Conservation (phyloP, 2,797 vertebrate genomes). For the Cephalopachus bancanus region DNA sequence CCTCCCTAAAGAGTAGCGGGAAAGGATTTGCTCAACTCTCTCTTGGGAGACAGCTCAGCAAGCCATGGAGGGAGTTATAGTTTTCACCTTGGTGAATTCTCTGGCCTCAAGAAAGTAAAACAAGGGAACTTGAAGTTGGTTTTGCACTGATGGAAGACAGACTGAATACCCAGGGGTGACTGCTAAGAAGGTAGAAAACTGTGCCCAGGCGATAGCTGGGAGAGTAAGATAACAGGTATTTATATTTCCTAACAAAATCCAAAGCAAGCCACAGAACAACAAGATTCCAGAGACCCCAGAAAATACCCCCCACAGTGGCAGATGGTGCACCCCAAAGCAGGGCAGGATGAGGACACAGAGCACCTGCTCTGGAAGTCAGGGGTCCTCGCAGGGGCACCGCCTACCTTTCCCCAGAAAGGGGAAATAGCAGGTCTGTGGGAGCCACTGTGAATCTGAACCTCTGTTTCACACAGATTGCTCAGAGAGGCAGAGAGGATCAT, state of each 20-base stretch:
- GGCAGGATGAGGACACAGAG: neutral
- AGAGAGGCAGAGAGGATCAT: neutral
- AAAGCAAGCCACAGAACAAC: neutral
- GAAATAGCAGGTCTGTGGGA: neutral
- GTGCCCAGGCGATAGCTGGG: neutral
- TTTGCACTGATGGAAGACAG: conserved; percentile 1
- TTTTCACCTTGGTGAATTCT: neutral
- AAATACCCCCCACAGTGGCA: neutral
- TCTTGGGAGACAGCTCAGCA: neutral
- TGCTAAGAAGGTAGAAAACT: neutral
- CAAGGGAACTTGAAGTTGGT: neutral
- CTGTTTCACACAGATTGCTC: neutral
- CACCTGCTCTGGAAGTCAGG: neutral
- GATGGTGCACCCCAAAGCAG: neutral
- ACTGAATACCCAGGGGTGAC: neutral
- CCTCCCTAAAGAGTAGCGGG: neutral
- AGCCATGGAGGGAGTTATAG: neutral
- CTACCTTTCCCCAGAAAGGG: neutral
- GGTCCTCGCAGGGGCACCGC: neutral
- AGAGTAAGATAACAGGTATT: neutral
- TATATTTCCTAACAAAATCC: neutral
- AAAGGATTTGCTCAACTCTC: neutral
- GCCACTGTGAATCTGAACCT: neutral
- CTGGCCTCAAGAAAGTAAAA: neutral
- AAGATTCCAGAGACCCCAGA: neutral